These are phyloP conservation scores for Drosophila littoralis DNA, from an alignment of 1,140 invertebrate genomes.

Conservation along the genomic window DNA sequence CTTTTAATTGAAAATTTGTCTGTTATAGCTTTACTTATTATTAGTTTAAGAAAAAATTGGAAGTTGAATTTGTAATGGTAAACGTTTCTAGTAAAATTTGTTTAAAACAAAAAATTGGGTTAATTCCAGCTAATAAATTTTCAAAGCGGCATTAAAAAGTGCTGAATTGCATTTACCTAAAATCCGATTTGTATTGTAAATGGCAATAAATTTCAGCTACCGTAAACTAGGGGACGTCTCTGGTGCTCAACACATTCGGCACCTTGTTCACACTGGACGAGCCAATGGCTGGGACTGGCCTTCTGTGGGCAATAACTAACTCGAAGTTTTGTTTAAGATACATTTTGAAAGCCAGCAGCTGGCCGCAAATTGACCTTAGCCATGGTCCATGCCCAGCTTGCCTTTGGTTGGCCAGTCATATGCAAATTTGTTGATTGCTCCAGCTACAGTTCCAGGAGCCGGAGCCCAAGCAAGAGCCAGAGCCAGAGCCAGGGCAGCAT, in stretches of 20 bases:
- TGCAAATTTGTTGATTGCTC: conserved; percentile 76
- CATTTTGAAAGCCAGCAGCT: conserved; percentile 54
- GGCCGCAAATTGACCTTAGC: conserved; percentile 56
- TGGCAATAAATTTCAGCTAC: neutral
- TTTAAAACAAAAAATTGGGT: no score
- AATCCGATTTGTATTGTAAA: conserved; percentile 2
- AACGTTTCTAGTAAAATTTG: no score
- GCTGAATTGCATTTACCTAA: no score
- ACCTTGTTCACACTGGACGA: conserved; percentile 2
- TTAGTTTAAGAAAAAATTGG: no score
- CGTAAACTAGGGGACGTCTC: neutral
- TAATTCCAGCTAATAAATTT: no score
- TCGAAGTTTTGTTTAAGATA: conserved; percentile 39
- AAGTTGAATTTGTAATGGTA: no score
- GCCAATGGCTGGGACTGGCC: conserved; percentile 1
- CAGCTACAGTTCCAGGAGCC: conserved; percentile 30
- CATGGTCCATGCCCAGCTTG: conserved; percentile 15
- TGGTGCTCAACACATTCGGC: neutral
- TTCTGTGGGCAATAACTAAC: conserved; percentile 30
- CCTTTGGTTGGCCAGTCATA: conserved; percentile 53
- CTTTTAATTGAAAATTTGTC: no score
- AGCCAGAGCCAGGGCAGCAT: conserved; percentile 9
- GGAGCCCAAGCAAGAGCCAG: neutral
- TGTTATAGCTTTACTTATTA: no score
- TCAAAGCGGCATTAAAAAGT: no score